These are phyloP conservation scores for Lepidurus arcticus DNA, from an alignment of 1,140 invertebrate species.

Conservation along the genomic window DNA sequence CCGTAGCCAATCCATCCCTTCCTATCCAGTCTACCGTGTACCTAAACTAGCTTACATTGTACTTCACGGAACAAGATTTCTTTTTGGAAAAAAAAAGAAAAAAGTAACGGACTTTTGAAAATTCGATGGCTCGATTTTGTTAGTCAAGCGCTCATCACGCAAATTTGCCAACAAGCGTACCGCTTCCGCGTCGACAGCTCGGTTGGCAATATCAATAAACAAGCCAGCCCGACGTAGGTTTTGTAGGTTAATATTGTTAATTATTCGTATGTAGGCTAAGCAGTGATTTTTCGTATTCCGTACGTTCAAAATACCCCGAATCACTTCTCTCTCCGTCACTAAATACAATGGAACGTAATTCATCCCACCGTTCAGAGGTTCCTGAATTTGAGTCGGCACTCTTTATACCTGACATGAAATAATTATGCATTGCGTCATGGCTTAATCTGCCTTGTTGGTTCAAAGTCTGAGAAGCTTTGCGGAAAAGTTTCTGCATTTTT, in stretches of 20 bases:
- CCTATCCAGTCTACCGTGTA: constrained; percentile 97
- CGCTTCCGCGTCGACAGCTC: constrained; percentile 89
- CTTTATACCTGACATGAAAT: constrained; percentile 90
- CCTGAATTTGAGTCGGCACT: background rate
- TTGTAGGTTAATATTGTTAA: constrained; percentile 95
- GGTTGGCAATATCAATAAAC: constrained; percentile 89
- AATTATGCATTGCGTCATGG: constrained; percentile 93
- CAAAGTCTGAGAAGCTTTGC: constrained; percentile 82
- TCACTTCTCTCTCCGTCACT: constrained; percentile 97
- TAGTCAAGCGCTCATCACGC: constrained; percentile 75
- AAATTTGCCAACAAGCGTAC: constrained; percentile 82
- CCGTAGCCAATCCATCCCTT: constrained; percentile 82
- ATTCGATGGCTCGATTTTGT: constrained; percentile 81
- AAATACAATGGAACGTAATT: constrained; percentile 41
- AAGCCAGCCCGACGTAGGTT: constrained; percentile 88
- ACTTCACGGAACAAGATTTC: background rate
- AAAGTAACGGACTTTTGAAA: constrained; percentile 62
- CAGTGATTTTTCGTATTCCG: constrained; percentile 94
- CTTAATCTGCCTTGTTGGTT: constrained; percentile 79
- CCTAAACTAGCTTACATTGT: constrained; percentile 48
- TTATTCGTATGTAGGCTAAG: constrained; percentile 79
- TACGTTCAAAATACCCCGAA: constrained; percentile 88
- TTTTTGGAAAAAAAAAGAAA: background rate
- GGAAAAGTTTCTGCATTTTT: constrained; percentile 89
- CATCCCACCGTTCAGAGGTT: background rate